Evolutionary conservation across 2,113 vertebrate genomes (phyloP).

Genomic region (Athene noctua): DNA sequence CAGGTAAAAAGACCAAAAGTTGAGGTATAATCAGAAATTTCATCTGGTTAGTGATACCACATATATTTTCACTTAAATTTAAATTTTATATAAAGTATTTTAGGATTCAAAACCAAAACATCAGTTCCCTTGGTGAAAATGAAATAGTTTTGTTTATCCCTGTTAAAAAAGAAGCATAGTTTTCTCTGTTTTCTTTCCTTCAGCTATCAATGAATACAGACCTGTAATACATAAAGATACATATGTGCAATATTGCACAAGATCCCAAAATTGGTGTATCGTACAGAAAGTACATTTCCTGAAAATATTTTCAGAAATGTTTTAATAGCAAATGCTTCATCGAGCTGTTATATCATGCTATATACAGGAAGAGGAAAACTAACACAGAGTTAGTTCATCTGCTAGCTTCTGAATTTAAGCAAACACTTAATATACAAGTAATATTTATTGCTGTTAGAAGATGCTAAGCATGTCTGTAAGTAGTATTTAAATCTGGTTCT

Average conservation of each 20-base stretch:
- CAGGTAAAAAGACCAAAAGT: neutral
- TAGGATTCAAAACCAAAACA: neutral
- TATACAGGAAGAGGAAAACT: neutral
- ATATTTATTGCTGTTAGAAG: neutral
- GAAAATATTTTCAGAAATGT: neutral
- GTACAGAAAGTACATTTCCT: neutral
- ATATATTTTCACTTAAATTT: neutral
- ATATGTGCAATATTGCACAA: neutral
- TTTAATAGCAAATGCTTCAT: neutral
- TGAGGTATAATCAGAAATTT: neutral
- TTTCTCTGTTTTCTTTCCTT: neutral
- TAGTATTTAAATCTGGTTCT: conserved; percentile 38
- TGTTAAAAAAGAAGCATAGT: neutral
- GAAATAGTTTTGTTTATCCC: neutral
- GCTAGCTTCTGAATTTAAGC: neutral
- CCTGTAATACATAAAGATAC: neutral
- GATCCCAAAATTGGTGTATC: neutral
- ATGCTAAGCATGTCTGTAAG: neutral
- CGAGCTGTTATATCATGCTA: neutral
- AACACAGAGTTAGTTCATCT: neutral
- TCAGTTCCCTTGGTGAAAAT: neutral
- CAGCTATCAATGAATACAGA: neutral
- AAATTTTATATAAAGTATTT: neutral
- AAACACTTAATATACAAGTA: neutral
- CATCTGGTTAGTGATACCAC: neutral